A percentile compares a stretch with the other conserved stretches of the same genome.
These are phyloP conservation scores for Plebejus anna DNA, from an alignment of 2,888 invertebrate genomes.

Conservation along the genomic window DNA sequence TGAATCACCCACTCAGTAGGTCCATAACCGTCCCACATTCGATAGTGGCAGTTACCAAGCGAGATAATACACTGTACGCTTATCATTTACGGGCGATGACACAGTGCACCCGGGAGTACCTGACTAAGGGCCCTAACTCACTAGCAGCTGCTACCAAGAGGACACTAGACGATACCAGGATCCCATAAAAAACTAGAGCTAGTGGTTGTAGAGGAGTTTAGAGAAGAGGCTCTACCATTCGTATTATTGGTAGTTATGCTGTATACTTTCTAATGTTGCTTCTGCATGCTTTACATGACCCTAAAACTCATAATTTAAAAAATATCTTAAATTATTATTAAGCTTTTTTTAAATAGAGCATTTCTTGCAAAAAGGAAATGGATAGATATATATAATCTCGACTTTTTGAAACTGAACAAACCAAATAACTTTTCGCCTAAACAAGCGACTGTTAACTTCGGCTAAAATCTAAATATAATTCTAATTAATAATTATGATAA, in stretches of 20 bases:
- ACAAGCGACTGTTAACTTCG: background rate
- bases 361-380: too few relatives aligned
- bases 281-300: too few relatives aligned
- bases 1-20: constrained; percentile 38
- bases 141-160: background rate
- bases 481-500: background rate
- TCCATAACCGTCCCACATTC: constrained; percentile 55
- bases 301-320: too few relatives aligned
- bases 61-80: constrained; percentile 47
- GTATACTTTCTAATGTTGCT: too few relatives aligned
- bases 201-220: too few relatives aligned
- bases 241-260: too few relatives aligned
- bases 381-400: too few relatives aligned
- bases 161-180: background rate
- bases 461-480: background rate
- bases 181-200: background rate
- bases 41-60: constrained; percentile 55
- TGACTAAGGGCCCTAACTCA: background rate
- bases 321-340: too few relatives aligned
- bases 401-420: background rate
- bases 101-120: background rate
- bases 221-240: too few relatives aligned
- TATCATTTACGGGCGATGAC: constrained; percentile 6
- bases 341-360: too few relatives aligned
- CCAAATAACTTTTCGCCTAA: background rate